phyloP scores from a whole-genome alignment of 1,140 invertebrate genomes.

The Anastatus disparis region DNA sequence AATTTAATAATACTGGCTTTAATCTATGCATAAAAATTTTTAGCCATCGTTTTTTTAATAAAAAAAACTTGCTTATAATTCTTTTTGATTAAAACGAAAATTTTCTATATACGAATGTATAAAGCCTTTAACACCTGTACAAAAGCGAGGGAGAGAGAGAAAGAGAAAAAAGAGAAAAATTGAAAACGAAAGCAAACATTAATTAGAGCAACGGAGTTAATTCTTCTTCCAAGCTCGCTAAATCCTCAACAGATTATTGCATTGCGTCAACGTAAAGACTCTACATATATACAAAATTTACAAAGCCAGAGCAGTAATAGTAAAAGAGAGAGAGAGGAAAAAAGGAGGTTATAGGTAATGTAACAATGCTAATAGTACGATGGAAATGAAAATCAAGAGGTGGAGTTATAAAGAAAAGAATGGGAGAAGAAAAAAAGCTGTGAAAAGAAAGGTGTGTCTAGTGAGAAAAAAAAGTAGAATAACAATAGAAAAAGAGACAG shows the following conservation, averaged over 20 bases:
- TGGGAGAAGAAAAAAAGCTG: not conserved
- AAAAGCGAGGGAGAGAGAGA: too few relatives aligned
- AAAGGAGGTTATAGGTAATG: not conserved
- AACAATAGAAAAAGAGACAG: not conserved
- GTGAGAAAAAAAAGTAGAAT: not conserved
- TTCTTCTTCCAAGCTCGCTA: not conserved
- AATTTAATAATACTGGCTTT: too few relatives aligned
- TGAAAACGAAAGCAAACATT: not conserved
- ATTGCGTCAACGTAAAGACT: conserved; percentile 1
- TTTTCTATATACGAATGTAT: too few relatives aligned
- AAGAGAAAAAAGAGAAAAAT: not conserved
- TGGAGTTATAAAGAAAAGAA: not conserved
- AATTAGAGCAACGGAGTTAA: conserved; percentile 1
- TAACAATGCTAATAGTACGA: conserved; percentile 7
- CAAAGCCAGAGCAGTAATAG: not conserved
- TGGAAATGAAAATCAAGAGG: conserved; percentile 12
- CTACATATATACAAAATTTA: too few relatives aligned
- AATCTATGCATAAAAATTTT: too few relatives aligned
- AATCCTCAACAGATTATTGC: not conserved
- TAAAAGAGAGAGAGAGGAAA: not conserved
- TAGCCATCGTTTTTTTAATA: too few relatives aligned
- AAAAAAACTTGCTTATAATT: too few relatives aligned
- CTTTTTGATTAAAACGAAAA: too few relatives aligned
- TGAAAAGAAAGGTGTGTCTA: too few relatives aligned
- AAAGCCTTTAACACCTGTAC: too few relatives aligned